phyloP scores from a whole-genome alignment of 2,797 vertebrate species.

The Halcyon chelicuti region DNA sequence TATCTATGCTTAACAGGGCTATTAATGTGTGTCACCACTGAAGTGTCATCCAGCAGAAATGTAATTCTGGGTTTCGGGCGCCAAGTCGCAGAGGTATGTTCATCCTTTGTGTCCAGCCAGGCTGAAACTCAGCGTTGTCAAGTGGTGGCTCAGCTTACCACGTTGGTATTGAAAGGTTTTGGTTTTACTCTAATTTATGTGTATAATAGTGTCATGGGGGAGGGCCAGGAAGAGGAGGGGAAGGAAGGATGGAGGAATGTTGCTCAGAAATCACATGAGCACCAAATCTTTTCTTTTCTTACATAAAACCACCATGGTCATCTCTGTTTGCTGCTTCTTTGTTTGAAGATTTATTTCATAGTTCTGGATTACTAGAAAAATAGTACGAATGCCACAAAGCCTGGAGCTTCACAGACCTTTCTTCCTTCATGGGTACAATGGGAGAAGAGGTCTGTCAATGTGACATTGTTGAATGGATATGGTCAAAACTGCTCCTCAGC shows the following conservation, averaged over 20 bases:
- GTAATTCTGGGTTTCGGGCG: slow-evolving; percentile 49
- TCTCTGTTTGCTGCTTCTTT: neutral
- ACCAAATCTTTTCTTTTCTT: slow-evolving; percentile 1
- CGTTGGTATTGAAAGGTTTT: slow-evolving; percentile 17
- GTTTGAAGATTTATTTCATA: neutral
- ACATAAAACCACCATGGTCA: neutral
- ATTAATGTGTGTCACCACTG: slow-evolving; percentile 41
- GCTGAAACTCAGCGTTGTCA: slow-evolving; percentile 50
- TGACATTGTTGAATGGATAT: rapidly evolving
- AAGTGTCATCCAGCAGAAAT: slow-evolving; percentile 67
- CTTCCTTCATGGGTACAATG: neutral
- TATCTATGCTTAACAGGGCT: slow-evolving; percentile 56
- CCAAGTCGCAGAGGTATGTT: slow-evolving; percentile 18
- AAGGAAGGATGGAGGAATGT: neutral
- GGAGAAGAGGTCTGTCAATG: neutral
- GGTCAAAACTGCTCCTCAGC: neutral
- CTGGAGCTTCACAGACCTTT: neutral
- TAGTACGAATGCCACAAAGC: too few species aligned
- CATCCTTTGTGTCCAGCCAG: slow-evolving; percentile 50
- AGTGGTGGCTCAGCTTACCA: slow-evolving; percentile 27
- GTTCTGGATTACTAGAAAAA: neutral
- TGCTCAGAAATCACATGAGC: neutral
- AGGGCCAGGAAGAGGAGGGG: neutral
- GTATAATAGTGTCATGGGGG: neutral
- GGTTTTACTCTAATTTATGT: slow-evolving; percentile 53